These are phyloP conservation scores for Maconellicoccus hirsutus DNA, from an alignment of 1,140 invertebrate species.

Conservation along the genomic window DNA sequence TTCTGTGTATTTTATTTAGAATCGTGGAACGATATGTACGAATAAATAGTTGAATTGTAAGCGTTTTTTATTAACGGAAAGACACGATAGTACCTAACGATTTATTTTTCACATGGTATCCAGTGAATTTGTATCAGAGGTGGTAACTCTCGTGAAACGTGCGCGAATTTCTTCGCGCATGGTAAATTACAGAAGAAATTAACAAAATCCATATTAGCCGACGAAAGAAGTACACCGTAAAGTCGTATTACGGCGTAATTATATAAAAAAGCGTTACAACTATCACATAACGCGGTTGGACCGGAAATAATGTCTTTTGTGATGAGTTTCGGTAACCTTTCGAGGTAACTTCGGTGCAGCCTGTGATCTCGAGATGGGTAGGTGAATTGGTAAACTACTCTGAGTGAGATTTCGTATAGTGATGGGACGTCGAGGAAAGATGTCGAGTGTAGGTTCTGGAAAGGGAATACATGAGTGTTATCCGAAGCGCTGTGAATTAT, in stretches of 20 bases:
- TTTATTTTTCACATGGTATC: neutral
- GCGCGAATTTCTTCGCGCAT: neutral
- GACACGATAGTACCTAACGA: neutral
- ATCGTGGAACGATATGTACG: too few relatives aligned
- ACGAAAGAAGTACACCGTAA: neutral
- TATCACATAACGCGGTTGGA: neutral
- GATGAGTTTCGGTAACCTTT: neutral
- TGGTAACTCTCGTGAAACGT: neutral
- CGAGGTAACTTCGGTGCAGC: neutral
- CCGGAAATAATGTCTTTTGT: neutral
- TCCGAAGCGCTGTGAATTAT: neutral
- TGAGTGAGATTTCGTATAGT: neutral
- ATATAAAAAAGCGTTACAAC: neutral
- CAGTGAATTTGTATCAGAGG: neutral
- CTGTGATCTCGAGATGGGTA: neutral
- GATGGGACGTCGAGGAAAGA: neutral
- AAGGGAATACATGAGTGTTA: neutral
- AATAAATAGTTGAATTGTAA: too few relatives aligned
- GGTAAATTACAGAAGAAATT: neutral
- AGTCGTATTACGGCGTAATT: neutral
- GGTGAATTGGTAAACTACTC: neutral
- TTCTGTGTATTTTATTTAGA: too few relatives aligned
- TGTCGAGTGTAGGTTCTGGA: neutral
- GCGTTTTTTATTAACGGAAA: too few relatives aligned
- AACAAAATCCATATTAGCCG: neutral